Evolutionary conservation across 2,113 vertebrate species (phyloP).

Genomic region (Hemichromis elongatus): DNA sequence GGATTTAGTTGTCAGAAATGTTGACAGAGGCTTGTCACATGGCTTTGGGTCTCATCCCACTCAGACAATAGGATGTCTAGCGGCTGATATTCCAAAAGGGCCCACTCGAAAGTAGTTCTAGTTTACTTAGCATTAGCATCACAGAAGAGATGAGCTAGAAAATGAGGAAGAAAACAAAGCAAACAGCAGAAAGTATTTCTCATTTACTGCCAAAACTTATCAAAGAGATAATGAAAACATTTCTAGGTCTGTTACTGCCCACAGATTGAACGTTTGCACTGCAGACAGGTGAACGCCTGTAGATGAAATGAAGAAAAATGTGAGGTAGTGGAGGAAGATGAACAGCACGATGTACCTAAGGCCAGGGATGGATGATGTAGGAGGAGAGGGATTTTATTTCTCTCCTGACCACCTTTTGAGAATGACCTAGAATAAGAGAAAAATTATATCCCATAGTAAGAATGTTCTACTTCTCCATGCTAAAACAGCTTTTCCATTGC

Average conservation of each 20-base stretch:
- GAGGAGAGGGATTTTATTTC: conserved; percentile 38
- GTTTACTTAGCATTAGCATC: neutral
- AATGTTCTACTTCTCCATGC: neutral
- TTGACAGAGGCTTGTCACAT: conserved; percentile 1
- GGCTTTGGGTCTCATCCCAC: neutral
- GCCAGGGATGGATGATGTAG: conserved; percentile 39
- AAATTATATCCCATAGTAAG: neutral
- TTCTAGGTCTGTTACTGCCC: neutral
- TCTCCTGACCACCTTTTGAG: conserved; percentile 47
- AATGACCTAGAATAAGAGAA: conserved; percentile 48
- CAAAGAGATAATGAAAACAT: neutral
- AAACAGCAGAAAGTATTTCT: neutral
- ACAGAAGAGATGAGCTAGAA: neutral
- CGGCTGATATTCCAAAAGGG: conserved; percentile 1
- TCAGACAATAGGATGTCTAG: conserved; percentile 22
- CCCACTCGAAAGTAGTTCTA: neutral
- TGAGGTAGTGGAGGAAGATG: conserved; percentile 10
- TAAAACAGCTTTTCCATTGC: neutral
- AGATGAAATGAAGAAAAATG: conserved; percentile 36
- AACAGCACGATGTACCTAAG: conserved; percentile 13
- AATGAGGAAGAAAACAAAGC: neutral
- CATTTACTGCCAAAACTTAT: neutral
- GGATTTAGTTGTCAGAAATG: conserved; percentile 29
- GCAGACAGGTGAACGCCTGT: neutral
- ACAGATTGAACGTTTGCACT: neutral